phyloP scores from a whole-genome alignment of 1,140 invertebrate genomes.

The Laupala kohalensis region DNA sequence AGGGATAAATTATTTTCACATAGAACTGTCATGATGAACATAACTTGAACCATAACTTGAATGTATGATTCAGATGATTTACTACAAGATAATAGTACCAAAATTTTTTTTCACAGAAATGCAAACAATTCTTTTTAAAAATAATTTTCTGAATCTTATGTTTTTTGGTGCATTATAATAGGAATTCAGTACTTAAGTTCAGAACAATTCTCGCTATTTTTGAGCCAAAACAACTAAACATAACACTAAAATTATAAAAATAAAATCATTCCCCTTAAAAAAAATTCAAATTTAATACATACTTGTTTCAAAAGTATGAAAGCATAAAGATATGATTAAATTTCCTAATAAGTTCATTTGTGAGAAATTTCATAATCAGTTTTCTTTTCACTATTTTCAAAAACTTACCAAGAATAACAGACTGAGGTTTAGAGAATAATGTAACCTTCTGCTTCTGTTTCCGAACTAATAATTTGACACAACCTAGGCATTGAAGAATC shows the following conservation, averaged over 20 bases:
- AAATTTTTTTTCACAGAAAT: neutral
- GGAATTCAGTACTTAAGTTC: too few species aligned
- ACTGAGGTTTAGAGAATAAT: slow-evolving; percentile 13
- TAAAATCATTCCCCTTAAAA: too few species aligned
- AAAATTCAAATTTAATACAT: too few species aligned
- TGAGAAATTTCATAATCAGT: too few species aligned
- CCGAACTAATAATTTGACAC: slow-evolving; percentile 12
- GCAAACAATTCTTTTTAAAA: neutral
- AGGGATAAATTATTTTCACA: neutral
- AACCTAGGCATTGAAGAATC: slow-evolving; percentile 16
- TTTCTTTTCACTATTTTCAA: too few species aligned
- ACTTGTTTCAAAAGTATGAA: too few species aligned
- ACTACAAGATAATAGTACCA: neutral
- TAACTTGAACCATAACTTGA: neutral
- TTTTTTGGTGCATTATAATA: neutral
- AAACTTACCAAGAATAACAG: slow-evolving; percentile 4
- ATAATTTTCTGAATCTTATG: neutral
- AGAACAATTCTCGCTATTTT: too few species aligned
- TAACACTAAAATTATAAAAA: too few species aligned
- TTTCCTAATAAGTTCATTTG: too few species aligned
- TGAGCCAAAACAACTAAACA: too few species aligned
- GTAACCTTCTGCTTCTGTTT: slow-evolving; percentile 8
- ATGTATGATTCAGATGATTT: slow-evolving; percentile 1
- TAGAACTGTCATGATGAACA: neutral
- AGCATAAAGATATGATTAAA: too few species aligned